Evolutionary conservation across 1,140 invertebrate species (phyloP).

Genomic region (Drosophila malerkotliana): DNA sequence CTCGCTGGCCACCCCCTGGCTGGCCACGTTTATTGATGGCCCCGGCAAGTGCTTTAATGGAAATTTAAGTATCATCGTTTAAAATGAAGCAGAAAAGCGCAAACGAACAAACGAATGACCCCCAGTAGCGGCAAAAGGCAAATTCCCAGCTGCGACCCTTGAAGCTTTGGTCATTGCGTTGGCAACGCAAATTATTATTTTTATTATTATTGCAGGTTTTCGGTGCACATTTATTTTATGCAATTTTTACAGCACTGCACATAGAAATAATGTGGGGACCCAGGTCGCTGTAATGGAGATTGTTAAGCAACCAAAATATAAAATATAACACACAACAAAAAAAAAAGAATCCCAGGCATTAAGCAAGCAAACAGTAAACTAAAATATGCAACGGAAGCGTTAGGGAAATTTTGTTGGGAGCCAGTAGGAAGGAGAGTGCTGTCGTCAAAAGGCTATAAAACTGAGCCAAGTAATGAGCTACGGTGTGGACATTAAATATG

Average conservation of each 20-base stretch:
- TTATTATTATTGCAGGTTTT: slow-evolving; percentile 67
- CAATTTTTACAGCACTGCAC: slow-evolving; percentile 65
- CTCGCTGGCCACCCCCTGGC: background rate
- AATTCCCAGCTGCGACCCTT: slow-evolving; percentile 50
- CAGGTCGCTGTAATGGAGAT: slow-evolving; percentile 39
- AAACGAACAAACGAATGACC: slow-evolving; percentile 24
- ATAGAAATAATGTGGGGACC: slow-evolving; percentile 64
- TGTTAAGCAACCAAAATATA: slow-evolving; percentile 28
- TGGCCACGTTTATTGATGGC: slow-evolving; percentile 71
- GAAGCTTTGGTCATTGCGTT: slow-evolving; percentile 59
- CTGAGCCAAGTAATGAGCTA: slow-evolving; percentile 53
- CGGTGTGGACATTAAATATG: slow-evolving; percentile 66
- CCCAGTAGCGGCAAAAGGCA: slow-evolving; percentile 13
- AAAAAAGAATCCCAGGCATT: slow-evolving; percentile 33
- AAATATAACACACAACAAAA: slow-evolving; percentile 3
- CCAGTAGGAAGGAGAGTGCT: slow-evolving; percentile 16
- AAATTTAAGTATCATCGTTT: slow-evolving; percentile 83
- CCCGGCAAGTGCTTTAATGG: slow-evolving; percentile 79
- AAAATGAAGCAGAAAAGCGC: slow-evolving; percentile 78
- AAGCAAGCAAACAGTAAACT: slow-evolving; percentile 56
- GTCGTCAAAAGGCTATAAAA: slow-evolving; percentile 72
- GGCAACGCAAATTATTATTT: slow-evolving; percentile 72
- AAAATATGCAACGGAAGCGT: slow-evolving; percentile 67
- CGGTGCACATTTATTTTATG: slow-evolving; percentile 74
- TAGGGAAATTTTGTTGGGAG: slow-evolving; percentile 50